phyloP scores from a whole-genome alignment of 2,113 vertebrate species.

The Urocolius indicus region DNA sequence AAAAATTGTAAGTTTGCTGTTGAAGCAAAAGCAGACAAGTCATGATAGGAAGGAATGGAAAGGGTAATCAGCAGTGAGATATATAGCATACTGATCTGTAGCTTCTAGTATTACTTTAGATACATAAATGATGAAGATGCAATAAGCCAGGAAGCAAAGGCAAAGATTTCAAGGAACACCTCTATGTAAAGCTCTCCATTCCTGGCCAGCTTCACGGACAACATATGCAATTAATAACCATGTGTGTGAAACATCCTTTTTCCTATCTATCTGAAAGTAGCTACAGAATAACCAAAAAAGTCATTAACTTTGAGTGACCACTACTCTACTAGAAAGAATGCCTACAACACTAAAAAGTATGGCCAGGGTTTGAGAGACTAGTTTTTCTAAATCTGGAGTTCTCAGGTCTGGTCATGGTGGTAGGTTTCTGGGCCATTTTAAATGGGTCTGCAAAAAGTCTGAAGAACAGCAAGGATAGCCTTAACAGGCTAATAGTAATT shows the following conservation, averaged over 20 bases:
- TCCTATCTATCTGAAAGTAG: background rate
- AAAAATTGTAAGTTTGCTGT: background rate
- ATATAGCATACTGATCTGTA: background rate
- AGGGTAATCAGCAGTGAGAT: background rate
- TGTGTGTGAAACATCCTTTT: background rate
- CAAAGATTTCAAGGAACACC: background rate
- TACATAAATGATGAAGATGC: background rate
- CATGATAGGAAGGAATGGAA: background rate
- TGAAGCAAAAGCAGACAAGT: background rate
- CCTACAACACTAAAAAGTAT: background rate
- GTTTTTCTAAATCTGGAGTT: background rate
- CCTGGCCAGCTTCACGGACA: background rate
- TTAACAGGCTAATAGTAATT: background rate
- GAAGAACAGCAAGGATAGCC: background rate
- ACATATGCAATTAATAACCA: background rate
- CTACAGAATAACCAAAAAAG: background rate
- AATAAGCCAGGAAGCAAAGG: background rate
- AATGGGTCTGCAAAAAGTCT: background rate
- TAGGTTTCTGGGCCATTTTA: background rate
- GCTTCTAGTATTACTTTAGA: background rate
- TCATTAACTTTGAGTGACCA: background rate
- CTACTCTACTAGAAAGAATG: background rate
- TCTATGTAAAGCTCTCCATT: background rate
- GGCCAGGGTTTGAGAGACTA: background rate
- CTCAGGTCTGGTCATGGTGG: background rate